Conservation (phyloP, 2,113 vertebrate species). For the Daubentonia madagascariensis region DNA sequence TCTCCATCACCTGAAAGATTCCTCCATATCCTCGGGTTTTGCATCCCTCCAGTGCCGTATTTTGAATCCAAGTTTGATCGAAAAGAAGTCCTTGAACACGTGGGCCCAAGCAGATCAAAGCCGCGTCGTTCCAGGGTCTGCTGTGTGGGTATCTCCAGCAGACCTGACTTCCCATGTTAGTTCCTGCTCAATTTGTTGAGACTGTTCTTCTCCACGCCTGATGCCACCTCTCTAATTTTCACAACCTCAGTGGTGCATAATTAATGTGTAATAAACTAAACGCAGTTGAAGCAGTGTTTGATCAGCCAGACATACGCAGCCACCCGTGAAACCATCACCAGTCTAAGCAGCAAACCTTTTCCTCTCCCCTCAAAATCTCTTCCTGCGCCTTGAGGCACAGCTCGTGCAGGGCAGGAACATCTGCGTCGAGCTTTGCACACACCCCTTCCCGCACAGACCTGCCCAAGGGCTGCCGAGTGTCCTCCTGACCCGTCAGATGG, state of each 20-base stretch:
- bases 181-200: background rate
- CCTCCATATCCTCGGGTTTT: too few relatives aligned
- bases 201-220: background rate
- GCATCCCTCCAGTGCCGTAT: too few relatives aligned
- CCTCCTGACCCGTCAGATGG: accelerated
- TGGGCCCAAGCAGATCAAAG: too few relatives aligned
- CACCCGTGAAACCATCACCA: accelerated
- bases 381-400: too few relatives aligned
- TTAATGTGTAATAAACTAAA: accelerated
- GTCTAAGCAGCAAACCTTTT: accelerated
- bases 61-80: too few relatives aligned
- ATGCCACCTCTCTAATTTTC: background rate
- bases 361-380: accelerated
- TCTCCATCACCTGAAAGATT: background rate
- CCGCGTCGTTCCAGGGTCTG: too few relatives aligned
- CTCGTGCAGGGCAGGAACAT: background rate
- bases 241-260: background rate
- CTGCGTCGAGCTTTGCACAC: too few relatives aligned
- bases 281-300: background rate
- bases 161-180: too few relatives aligned
- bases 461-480: background rate
- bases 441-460: accelerated
- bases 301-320: accelerated
- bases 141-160: too few relatives aligned
- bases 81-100: too few relatives aligned